Evolutionary conservation across 2,113 vertebrate species (phyloP), one percentile per base, ranked within the genome.

Genomic region (Emydura subglobosa): DNA sequence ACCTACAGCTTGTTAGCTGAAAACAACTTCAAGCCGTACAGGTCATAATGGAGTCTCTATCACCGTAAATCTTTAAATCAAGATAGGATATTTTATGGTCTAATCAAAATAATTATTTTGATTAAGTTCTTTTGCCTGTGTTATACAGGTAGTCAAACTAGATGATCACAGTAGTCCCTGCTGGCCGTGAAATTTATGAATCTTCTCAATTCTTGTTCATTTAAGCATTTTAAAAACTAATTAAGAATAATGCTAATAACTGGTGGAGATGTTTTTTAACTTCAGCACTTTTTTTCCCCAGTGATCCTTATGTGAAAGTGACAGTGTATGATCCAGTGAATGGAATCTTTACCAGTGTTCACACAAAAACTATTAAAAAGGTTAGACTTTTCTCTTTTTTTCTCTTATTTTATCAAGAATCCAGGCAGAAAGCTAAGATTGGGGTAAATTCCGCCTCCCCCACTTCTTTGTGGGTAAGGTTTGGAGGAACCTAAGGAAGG

Each of bases 341-440:
- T 87, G 99, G 99, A 97, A 97, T 99, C 96, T 97, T 99, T 94
- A 98, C 98, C 97, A 99, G 98, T 95, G 97, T 99, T 92, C 99
- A 99, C 97, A 99, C 99, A 34, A 99, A 99, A 98, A 99, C 99
- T 11, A 97, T 99, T 81, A 99, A 99, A 97, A 99, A 99, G 99
- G 99, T 99, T 82, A 98, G 98, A 74, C 1, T 49, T 92, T 59
- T 61, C 80, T 31, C 11, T 54, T 94, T 90, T 80, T 51, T 22
- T 80, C 27, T 1, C 0, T 53, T 34, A 87, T 92, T 74, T 72
- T 2, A 42, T 82, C 34, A 72, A 10, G 25, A 31, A 50, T 85
- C 51, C n/a, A 57, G 65, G 88, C 50, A 68, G 85, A 88, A 81
- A 68, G 16, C 50, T 65, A 81, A 83, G 82, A 21, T 12, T 21